phyloP scores from a whole-genome alignment of 2,113 vertebrate species.

The Nycticebus coucang region DNA sequence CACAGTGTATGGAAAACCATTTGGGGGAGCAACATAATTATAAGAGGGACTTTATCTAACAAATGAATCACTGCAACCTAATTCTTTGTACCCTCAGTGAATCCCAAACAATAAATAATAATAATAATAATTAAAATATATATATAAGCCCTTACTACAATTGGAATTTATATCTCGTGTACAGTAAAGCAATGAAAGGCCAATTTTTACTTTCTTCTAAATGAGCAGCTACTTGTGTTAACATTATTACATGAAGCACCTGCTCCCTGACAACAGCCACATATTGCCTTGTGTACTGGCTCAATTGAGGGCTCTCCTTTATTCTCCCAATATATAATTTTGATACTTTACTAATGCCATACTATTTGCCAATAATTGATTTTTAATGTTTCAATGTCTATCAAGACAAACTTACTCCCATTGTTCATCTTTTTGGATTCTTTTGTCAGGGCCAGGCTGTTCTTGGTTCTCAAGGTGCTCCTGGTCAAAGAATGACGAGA shows the following conservation, averaged over 20 bases:
- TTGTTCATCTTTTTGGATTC: not conserved
- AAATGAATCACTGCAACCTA: too few relatives aligned
- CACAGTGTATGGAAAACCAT: too few relatives aligned
- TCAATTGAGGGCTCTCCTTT: constrained; percentile 24
- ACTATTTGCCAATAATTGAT: not conserved
- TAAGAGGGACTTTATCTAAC: too few relatives aligned
- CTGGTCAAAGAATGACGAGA: too few relatives aligned
- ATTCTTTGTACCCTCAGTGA: too few relatives aligned
- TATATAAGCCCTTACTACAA: not conserved
- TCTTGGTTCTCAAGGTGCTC: too few relatives aligned
- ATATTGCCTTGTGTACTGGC: not conserved
- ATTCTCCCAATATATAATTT: not conserved
- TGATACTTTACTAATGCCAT: not conserved
- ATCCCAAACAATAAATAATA: too few relatives aligned
- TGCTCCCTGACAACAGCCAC: not conserved
- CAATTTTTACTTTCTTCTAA: not conserved
- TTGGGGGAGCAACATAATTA: too few relatives aligned
- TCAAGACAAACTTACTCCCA: not conserved
- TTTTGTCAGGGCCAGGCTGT: too few relatives aligned
- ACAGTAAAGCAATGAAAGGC: not conserved
- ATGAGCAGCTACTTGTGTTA: not conserved
- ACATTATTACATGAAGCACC: not conserved
- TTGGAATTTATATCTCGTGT: not conserved
- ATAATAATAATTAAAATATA: too few relatives aligned
- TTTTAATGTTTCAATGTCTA: not conserved